Percentiles rank a stretch among this genome's conserved stretches.
phyloP scores from a whole-genome alignment of 2,888 invertebrate genomes.

The Shargacucullia verbasci region DNA sequence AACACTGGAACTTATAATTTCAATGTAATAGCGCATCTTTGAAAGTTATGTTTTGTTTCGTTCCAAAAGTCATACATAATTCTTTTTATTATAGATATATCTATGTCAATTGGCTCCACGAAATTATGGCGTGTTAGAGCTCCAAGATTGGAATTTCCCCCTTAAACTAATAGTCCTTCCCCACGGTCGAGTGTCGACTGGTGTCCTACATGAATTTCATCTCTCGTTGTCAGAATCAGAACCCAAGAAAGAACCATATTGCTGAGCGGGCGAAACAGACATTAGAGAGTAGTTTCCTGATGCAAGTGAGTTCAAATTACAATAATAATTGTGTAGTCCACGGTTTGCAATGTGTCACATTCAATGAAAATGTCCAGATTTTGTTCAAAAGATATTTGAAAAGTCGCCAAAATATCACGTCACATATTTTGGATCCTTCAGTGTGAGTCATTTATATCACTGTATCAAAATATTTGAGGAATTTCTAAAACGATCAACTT shows the following conservation, averaged over 20 bases:
- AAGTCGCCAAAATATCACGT: slow-evolving; percentile 27
- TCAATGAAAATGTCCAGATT: slow-evolving; percentile 59
- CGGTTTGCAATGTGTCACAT: slow-evolving; percentile 63
- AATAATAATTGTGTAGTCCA: slow-evolving; percentile 61
- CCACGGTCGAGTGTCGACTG: slow-evolving; percentile 48
- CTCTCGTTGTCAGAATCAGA: slow-evolving; percentile 86
- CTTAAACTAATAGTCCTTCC: slow-evolving; percentile 21
- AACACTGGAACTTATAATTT: no score
- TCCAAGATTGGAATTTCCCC: slow-evolving; percentile 17
- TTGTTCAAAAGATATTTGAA: slow-evolving; percentile 33
- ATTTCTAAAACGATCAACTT: slow-evolving; percentile 9
- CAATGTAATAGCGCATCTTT: no score
- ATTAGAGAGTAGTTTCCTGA: slow-evolving; percentile 87
- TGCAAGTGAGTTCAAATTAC: slow-evolving; percentile 84
- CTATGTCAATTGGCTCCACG: slow-evolving; percentile 6
- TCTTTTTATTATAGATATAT: no score
- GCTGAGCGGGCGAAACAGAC: slow-evolving; percentile 88
- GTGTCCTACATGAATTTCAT: slow-evolving; percentile 77
- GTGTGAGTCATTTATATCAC: slow-evolving; percentile 14
- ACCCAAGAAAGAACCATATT: slow-evolving; percentile 87
- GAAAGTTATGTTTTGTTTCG: no score
- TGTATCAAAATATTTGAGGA: slow-evolving; percentile 6
- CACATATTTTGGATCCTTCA: slow-evolving; percentile 23
- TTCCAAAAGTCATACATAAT: no score
- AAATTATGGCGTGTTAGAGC: slow-evolving; percentile 6